These are phyloP conservation scores for Arnoldichthys spilopterus DNA, from an alignment of 2,797 vertebrate genomes.

Conservation along the genomic window DNA sequence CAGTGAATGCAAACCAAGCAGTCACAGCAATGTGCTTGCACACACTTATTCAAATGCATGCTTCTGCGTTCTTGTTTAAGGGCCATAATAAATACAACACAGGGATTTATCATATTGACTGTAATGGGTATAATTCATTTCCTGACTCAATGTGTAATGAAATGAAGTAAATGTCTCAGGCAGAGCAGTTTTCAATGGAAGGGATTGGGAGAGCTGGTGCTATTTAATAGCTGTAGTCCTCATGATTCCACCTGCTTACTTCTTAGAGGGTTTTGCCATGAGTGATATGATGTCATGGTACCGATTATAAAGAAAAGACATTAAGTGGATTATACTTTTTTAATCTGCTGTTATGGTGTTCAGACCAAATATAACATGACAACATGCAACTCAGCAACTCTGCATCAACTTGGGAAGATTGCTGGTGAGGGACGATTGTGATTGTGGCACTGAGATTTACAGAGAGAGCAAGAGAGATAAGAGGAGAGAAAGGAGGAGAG, in stretches of 20 bases:
- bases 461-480: slow-evolving; percentile 47
- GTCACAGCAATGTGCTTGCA: slow-evolving; percentile 39
- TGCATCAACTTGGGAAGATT: slow-evolving; percentile 32
- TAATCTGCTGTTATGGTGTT: background rate
- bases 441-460: slow-evolving; percentile 55
- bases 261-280: slow-evolving; percentile 6
- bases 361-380: slow-evolving; percentile 32
- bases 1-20: slow-evolving; percentile 43
- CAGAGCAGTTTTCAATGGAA: slow-evolving; percentile 30
- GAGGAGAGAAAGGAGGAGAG: slow-evolving; percentile 69
- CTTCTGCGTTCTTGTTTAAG: slow-evolving; percentile 40
- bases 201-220: slow-evolving; percentile 15
- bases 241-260: slow-evolving; percentile 22
- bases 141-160: slow-evolving; percentile 51
- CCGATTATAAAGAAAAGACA: background rate
- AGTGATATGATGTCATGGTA: slow-evolving; percentile 12
- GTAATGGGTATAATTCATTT: slow-evolving; percentile 55
- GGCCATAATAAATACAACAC: slow-evolving; percentile 45
- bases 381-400: slow-evolving; percentile 36
- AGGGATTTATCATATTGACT: slow-evolving; percentile 56
- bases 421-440: slow-evolving; percentile 50
- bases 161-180: slow-evolving; percentile 53
- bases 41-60: slow-evolving; percentile 36
- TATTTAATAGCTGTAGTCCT: slow-evolving; percentile 32
- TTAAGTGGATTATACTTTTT: slow-evolving; percentile 29